These are phyloP conservation scores for Carlito syrichta DNA, from an alignment of 2,113 vertebrate genomes.

Conservation along the genomic window DNA sequence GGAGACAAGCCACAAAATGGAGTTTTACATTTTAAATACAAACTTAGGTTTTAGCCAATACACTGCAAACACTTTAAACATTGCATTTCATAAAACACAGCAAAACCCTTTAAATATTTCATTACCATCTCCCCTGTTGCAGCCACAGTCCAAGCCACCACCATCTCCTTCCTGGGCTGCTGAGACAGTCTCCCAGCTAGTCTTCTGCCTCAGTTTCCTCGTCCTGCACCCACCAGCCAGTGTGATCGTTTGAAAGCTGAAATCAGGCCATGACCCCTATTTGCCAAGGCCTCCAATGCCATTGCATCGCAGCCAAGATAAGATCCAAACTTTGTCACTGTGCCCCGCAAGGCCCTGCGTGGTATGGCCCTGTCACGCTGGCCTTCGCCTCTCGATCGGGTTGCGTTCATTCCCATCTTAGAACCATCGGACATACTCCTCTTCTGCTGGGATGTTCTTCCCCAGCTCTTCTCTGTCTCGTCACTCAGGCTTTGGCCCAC, in stretches of 20 bases:
- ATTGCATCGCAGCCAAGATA: neutral
- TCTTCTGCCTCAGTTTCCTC: neutral
- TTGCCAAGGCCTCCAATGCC: neutral
- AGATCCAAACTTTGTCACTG: neutral
- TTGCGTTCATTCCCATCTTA: neutral
- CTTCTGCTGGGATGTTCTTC: neutral
- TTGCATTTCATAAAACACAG: no score
- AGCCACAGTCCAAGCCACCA: neutral
- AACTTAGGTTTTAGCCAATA: no score
- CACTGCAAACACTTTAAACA: no score
- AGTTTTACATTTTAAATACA: no score
- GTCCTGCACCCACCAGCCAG: neutral
- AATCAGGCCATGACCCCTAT: neutral
- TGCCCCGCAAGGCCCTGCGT: neutral
- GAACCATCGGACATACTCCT: neutral
- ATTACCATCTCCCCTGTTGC: neutral
- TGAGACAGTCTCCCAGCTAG: neutral
- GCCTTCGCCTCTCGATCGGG: neutral
- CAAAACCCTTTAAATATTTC: no score
- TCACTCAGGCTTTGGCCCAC: neutral
- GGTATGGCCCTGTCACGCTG: neutral
- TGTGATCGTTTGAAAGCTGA: neutral
- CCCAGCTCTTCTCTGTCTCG: neutral
- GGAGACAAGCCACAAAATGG: no score
- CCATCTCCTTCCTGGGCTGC: neutral